These are phyloP conservation scores for Corythornis madagascariensis DNA, from an alignment of 2,113 vertebrate species.

Conservation along the genomic window DNA sequence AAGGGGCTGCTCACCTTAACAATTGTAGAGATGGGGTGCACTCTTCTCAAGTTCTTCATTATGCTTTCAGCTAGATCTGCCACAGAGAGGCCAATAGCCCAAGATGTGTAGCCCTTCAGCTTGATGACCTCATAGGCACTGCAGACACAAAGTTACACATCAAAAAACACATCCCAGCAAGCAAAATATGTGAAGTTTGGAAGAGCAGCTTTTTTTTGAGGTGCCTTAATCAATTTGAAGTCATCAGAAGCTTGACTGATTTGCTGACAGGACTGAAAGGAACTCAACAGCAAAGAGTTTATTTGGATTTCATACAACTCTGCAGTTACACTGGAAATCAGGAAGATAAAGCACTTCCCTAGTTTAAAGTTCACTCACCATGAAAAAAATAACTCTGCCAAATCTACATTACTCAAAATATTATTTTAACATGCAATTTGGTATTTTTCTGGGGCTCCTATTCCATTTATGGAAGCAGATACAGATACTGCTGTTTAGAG, in stretches of 20 bases:
- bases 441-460: neutral
- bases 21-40: constrained; percentile 94
- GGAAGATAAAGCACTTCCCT: neutral
- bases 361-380: neutral
- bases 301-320: neutral
- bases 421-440: neutral
- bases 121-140: constrained; percentile 98
- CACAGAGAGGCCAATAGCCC: constrained; percentile 98
- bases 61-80: constrained; percentile 93
- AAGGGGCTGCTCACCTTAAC: constrained; percentile 83
- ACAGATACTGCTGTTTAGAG: neutral
- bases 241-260: neutral
- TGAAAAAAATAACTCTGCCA: neutral
- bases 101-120: constrained; percentile 98
- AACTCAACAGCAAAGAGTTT: neutral
- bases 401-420: neutral
- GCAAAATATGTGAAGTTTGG: neutral
- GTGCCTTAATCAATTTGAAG: neutral
- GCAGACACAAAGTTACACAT: neutral
- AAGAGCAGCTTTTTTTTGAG: neutral
- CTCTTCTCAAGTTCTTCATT: constrained; percentile 91
- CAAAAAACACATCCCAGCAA: neutral
- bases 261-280: neutral
- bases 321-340: neutral
- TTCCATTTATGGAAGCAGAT: neutral